Percentiles rank a stretch among this genome's conserved stretches.
phyloP scores from a whole-genome alignment of 2,113 vertebrate species.

The Saccopteryx bilineata region DNA sequence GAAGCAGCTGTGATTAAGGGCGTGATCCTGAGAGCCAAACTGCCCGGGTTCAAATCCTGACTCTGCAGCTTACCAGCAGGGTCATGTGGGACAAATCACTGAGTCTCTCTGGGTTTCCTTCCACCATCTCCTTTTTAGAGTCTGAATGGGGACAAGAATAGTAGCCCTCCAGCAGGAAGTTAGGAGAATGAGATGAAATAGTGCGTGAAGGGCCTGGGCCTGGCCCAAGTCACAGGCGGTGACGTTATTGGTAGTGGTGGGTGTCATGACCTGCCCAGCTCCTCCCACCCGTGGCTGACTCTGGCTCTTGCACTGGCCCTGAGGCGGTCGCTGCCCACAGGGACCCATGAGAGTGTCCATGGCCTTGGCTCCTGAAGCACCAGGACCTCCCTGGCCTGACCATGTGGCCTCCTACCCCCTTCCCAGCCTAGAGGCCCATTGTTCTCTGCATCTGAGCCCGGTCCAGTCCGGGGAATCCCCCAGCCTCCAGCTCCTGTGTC shows the following conservation, averaged over 20 bases:
- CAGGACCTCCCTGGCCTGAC: neutral
- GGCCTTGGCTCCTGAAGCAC: neutral
- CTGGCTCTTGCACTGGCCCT: neutral
- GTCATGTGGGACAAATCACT: neutral
- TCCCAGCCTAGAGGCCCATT: constrained; percentile 57
- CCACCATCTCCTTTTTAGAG: neutral
- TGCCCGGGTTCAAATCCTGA: neutral
- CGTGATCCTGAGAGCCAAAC: neutral
- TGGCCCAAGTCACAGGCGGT: neutral
- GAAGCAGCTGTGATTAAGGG: constrained; percentile 8
- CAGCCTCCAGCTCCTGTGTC: neutral
- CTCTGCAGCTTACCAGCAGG: neutral
- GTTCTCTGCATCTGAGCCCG: constrained; percentile 71
- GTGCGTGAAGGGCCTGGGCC: neutral
- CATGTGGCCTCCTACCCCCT: neutral
- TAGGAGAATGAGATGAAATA: constrained; percentile 15
- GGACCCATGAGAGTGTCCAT: neutral
- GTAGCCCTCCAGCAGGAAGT: neutral
- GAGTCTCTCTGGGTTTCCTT: neutral
- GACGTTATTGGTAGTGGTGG: neutral
- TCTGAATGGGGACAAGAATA: neutral
- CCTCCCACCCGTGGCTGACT: neutral
- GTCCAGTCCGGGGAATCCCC: constrained; percentile 65
- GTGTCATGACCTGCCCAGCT: neutral
- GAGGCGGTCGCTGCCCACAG: neutral